phyloP scores from a whole-genome alignment of 2,888 invertebrate species.

The Pristionchus maxplancki region DNA sequence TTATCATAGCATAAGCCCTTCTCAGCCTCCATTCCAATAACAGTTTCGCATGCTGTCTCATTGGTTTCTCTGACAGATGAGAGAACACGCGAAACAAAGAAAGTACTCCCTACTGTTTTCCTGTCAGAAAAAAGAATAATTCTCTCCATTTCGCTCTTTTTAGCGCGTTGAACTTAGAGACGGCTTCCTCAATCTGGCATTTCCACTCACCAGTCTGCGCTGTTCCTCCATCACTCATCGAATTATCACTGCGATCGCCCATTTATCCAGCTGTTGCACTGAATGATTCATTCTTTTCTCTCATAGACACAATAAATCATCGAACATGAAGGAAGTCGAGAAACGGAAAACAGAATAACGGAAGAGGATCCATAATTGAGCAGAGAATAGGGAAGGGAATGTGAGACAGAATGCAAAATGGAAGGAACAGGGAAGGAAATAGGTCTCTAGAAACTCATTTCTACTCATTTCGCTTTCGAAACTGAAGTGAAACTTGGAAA shows the following conservation, averaged over 20 bases:
- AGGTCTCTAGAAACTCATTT: neutral
- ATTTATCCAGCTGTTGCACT: neutral
- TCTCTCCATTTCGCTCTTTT: no score
- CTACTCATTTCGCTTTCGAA: neutral
- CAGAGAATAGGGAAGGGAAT: neutral
- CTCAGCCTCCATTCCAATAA: no score
- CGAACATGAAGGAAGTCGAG: no score
- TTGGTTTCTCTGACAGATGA: neutral
- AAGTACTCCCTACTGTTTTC: neutral
- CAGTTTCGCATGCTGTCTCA: no score
- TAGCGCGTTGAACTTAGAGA: no score
- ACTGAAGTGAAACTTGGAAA: no score
- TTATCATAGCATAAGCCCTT: no score
- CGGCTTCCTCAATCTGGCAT: no score
- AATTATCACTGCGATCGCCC: neutral
- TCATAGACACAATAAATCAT: neutral
- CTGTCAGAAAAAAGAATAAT: no score
- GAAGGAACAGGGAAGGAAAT: neutral
- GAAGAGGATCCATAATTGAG: no score
- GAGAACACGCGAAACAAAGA: neutral
- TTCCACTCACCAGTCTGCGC: neutral
- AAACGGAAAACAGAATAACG: no score
- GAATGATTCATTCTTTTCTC: neutral
- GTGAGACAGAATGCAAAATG: neutral
- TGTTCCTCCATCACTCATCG: slow-evolving; percentile 3